Evolutionary conservation across 2,888 invertebrate genomes (phyloP), one percentile per base, ranked within the genome.

Genomic region (Galeopsomyia nigrocyanea): DNA sequence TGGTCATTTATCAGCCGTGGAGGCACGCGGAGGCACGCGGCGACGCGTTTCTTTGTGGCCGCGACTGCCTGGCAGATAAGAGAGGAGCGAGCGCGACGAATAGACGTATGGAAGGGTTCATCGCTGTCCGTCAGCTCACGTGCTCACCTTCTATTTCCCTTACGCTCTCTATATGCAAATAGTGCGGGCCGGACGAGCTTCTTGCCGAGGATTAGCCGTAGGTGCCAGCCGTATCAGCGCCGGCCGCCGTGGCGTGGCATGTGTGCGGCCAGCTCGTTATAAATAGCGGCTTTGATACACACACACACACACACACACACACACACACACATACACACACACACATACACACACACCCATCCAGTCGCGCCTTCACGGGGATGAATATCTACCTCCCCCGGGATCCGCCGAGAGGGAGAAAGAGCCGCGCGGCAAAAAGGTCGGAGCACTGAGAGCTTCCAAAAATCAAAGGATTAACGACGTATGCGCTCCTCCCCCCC

Each of bases 141-240:
- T 85, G 84, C 80, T 81, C 80, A 80, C 81, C 84, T 86, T 84
- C 86, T 85, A 86, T 86, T 86, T 86, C 86, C 86, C 84, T 84
- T 83, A 63, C 63, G 68, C 86, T 85, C 84, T 86, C 85, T 86
- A 86, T 86, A 86, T 86, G 86, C 85, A 86, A 86, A 86, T 86
- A 83, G 46, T 76, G 79, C 79, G 78, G 63, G 10, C 62, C 78
- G 46, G 5, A 39, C 57, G 57, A 39, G 22, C 22, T n/a, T 39
- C 39, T 39, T 39, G 39, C 39, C 7, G 10, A 39, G 39, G 39
- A 39, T 39, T 39, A 39, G 71, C 76, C 53, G 56, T 64, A 49
- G 62, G 64, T 70, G 76, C 75, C 39, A 10, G 39, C 5, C 39
- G 13, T 39, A 39, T 39, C 39, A 39, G 39, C 39, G 39, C 39